Conservation (phyloP, 2,113 vertebrate genomes). For the Piprites chloris region DNA sequence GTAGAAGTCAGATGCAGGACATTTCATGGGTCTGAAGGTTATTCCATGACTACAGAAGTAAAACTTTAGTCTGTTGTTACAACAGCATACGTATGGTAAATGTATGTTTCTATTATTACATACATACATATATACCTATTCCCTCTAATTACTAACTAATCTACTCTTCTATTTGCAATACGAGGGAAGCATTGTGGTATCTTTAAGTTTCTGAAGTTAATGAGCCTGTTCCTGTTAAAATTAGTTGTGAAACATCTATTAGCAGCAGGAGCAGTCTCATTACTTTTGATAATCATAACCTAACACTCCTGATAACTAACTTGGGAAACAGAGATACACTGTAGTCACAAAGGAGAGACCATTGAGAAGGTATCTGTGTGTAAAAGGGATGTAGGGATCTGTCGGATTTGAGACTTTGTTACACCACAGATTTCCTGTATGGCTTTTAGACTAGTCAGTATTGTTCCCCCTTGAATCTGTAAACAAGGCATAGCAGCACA, state of each 20-base stretch:
- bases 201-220: not conserved
- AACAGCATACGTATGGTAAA: not conserved
- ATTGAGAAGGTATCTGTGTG: not conserved
- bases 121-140: not conserved
- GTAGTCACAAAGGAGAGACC: not conserved
- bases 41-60: not conserved
- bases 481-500: not conserved
- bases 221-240: not conserved
- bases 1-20: not conserved
- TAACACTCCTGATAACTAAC: not conserved
- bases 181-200: not conserved
- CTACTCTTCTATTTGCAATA: not conserved
- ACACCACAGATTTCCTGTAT: not conserved
- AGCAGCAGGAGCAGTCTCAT: not conserved
- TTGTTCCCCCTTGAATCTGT: not conserved
- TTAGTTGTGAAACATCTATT: not conserved
- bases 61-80: not conserved
- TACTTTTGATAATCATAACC: not conserved
- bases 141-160: not conserved
- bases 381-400: not conserved
- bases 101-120: not conserved
- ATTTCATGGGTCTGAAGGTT: not conserved
- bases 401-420: not conserved
- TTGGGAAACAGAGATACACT: not conserved
- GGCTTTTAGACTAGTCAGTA: not conserved